These are phyloP conservation scores for Tetragonula clypearis DNA, from an alignment of 1,140 invertebrate species.

Conservation along the genomic window DNA sequence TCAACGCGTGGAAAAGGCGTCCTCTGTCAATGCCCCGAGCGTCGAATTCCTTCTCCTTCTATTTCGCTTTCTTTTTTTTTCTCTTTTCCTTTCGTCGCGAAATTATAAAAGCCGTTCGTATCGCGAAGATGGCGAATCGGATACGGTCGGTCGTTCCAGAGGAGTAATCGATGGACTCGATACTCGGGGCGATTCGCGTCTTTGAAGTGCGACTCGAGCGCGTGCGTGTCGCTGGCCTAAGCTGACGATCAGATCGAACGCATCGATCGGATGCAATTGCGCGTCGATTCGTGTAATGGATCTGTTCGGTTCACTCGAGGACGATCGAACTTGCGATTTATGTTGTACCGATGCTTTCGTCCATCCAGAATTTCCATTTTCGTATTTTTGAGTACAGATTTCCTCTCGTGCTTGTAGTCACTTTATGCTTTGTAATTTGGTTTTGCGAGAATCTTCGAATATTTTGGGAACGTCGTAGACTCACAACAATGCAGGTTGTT, in stretches of 20 bases:
- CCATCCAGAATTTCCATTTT: background rate
- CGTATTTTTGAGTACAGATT: background rate
- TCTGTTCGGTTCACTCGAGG: conserved; percentile 10
- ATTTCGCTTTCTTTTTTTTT: conserved; percentile 23
- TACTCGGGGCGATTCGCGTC: background rate
- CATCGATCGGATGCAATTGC: conserved; percentile 35
- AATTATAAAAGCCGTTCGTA: conserved; percentile 48
- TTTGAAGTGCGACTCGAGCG: background rate
- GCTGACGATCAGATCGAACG: background rate
- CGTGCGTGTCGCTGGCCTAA: background rate
- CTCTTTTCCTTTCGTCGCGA: conserved; percentile 19
- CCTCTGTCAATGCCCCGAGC: conserved; percentile 33
- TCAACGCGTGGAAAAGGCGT: background rate
- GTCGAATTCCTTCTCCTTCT: background rate
- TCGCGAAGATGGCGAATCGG: conserved; percentile 55
- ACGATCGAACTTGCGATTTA: conserved; percentile 21
- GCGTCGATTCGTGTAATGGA: conserved; percentile 30
- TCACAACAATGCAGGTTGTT: too few species aligned
- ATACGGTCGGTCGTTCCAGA: conserved; percentile 40
- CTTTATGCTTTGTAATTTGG: too few species aligned
- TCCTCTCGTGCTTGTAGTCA: too few species aligned
- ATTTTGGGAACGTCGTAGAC: background rate
- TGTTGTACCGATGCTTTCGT: background rate
- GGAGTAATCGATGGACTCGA: conserved; percentile 18
- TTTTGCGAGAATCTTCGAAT: background rate